phyloP scores from a whole-genome alignment of 2,797 vertebrate species.

The Tiaroga cobitis region DNA sequence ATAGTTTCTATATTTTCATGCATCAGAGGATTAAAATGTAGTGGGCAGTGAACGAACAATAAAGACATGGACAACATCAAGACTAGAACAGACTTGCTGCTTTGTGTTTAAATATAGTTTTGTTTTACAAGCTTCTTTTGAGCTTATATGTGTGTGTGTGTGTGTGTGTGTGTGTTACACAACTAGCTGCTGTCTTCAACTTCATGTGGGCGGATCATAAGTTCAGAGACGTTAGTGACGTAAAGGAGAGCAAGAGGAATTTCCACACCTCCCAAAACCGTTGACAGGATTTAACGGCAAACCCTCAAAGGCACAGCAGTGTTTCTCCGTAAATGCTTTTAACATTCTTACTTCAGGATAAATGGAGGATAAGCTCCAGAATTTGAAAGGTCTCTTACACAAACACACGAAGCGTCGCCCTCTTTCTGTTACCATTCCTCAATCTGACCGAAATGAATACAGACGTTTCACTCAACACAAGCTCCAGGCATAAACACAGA shows the following conservation, averaged over 20 bases:
- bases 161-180: not conserved
- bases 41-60: not conserved
- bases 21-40: not conserved
- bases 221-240: slow-evolving; percentile 32
- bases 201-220: slow-evolving; percentile 10
- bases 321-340: slow-evolving; percentile 25
- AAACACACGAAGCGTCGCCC: not conserved
- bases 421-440: slow-evolving; percentile 32
- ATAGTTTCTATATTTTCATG: not conserved
- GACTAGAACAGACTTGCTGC: slow-evolving; percentile 4
- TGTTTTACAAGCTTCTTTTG: not conserved
- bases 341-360: slow-evolving; percentile 47
- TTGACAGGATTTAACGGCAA: slow-evolving; percentile 15
- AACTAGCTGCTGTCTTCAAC: not conserved
- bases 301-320: slow-evolving; percentile 7
- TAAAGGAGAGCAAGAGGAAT: slow-evolving; percentile 31
- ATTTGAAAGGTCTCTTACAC: slow-evolving; percentile 52
- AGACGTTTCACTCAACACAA: slow-evolving; percentile 30
- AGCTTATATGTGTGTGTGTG: not conserved
- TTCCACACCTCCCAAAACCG: slow-evolving; percentile 21
- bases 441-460: slow-evolving; percentile 25
- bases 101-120: slow-evolving; percentile 21
- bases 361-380: slow-evolving; percentile 62
- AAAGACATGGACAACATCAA: not conserved
- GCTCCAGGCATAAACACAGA: slow-evolving; percentile 45